Evolutionary conservation across 2,888 invertebrate genomes (phyloP), one percentile per base, ranked within the genome.

Genomic region (Leptinotarsa rubiginosa): DNA sequence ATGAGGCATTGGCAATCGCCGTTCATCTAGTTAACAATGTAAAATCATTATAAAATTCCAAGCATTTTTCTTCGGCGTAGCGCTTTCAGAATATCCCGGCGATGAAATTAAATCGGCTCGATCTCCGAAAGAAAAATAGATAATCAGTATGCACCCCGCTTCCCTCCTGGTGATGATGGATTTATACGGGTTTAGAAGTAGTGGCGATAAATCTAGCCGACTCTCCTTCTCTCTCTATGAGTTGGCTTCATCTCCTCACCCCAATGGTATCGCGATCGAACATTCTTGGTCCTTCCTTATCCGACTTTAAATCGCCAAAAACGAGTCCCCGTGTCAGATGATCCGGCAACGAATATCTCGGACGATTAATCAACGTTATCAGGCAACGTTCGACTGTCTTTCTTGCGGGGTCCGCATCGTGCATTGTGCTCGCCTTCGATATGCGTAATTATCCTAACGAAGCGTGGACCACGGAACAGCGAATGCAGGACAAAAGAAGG

Each of bases 331-430:
- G 82, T 81, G 84, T 83, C 84, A 84, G 85, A 85, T 85, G 84
- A 86, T 85, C 85, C 83, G 82, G 83, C 83, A 79, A 81, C 83
- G 83, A 82, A 84, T 83, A 84, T 83, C 82, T 82, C 81, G 76
- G 82, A 84, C 86, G 84, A 87, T 87, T 87, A 87, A 87, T 87
- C 87, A 87, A 85, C 81, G 84, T 86, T 87, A 87, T 87, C 87
- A 85, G 75, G 64, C 68, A 71, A 75, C 80, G 76, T 78, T 78
- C 78, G 78, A 78, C 77, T 73, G 77, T 80, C 80, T 78, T 78
- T 77, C 77, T 56, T 54, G 16, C 68, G 20, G 25, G 25, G 80
- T 79, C 77, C 78, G 75, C 69, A 70, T 70, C 75, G 75, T 76
- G 79, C 79, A 80, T 81, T 79, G 79, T 80, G 78, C 76, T 31